Base-by-base conservation (phyloP, 2,113 vertebrate genomes). In the Aleadryas rufinucha region DNA sequence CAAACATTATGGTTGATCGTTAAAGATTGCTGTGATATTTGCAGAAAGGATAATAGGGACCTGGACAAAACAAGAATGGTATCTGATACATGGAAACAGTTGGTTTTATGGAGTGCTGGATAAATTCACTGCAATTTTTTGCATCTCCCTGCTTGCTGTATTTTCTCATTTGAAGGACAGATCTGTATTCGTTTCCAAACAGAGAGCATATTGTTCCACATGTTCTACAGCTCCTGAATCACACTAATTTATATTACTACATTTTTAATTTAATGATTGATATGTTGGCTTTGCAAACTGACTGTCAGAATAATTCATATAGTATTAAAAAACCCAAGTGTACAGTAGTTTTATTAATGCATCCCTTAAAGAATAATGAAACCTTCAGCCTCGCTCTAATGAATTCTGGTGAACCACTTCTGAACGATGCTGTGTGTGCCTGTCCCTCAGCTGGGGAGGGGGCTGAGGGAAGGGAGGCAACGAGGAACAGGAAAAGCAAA, bases 181-280 rank as follows among this genome's bases (percentile, higher is more conserved):
- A 44, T 94, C 59, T 78, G 37, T 79, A 37, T 30, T 93, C 31
- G 16, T 66, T 97, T 94, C 79, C 75, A 96, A 90, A 84, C 47
- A 92, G 50, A 92, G 24, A 84, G 33, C 74, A 41, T 94, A 91
- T 93, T 97, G 84, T 96, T 97, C 85, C 66, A 50, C 75, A 94
- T 96, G 85, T 94, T 87, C 89, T 84, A 65, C 85, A 69, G 71
- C 93, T 76, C 71, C 78, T 87, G 74, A 87, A 97, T 94, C 87
- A 96, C 64, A 87, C 63, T 96, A 94, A 95, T 98, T 98, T 97
- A 82, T 96, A 93, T 92, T 88, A 95, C 74, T 93, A 86, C 78
- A 91, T 92, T 97, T 98, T 98, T 94, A 97, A 97, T 97, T 97
- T 97, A 65, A 95, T 94, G 87, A 97, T 96, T 97, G 96, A 98